phyloP scores from a whole-genome alignment of 2,113 vertebrate species.

The Willisornis vidua region DNA sequence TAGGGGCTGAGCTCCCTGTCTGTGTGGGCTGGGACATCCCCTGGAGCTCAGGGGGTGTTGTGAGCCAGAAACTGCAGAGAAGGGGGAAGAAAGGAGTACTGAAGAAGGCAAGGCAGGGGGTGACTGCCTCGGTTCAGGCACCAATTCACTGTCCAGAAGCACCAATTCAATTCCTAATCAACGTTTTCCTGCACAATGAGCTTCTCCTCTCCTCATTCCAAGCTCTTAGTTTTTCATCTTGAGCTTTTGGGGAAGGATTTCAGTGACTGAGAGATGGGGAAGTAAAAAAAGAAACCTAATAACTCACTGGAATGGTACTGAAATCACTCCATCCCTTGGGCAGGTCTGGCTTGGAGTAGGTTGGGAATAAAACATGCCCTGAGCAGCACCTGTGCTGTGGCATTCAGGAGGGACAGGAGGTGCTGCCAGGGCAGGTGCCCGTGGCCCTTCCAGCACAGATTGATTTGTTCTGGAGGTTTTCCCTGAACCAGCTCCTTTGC shows the following conservation, averaged over 20 bases:
- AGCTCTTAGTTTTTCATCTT: not conserved
- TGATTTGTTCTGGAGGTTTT: no score
- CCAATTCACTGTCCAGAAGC: fast-evolving
- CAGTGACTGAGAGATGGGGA: not conserved
- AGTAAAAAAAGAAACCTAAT: fast-evolving
- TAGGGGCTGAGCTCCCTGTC: not conserved
- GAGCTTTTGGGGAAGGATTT: not conserved
- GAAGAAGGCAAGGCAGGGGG: fast-evolving
- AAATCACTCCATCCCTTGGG: not conserved
- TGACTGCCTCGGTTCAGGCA: not conserved
- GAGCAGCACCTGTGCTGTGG: not conserved
- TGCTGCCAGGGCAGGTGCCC: no score
- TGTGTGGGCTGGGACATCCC: not conserved
- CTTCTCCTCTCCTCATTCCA: not conserved
- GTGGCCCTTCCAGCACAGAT: no score
- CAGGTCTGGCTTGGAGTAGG: not conserved
- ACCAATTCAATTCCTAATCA: fast-evolving
- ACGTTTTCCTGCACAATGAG: fast-evolving
- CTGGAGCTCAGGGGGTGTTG: fast-evolving
- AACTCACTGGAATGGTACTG: not conserved
- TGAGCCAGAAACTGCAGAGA: not conserved
- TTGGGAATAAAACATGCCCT: not conserved
- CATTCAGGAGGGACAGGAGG: no score
- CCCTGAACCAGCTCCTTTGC: no score
- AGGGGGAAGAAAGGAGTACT: fast-evolving